A percentile compares a stretch with the other conserved stretches of the same genome.
phyloP scores from a whole-genome alignment of 2,113 vertebrate genomes.

The Aramus guarauna region DNA sequence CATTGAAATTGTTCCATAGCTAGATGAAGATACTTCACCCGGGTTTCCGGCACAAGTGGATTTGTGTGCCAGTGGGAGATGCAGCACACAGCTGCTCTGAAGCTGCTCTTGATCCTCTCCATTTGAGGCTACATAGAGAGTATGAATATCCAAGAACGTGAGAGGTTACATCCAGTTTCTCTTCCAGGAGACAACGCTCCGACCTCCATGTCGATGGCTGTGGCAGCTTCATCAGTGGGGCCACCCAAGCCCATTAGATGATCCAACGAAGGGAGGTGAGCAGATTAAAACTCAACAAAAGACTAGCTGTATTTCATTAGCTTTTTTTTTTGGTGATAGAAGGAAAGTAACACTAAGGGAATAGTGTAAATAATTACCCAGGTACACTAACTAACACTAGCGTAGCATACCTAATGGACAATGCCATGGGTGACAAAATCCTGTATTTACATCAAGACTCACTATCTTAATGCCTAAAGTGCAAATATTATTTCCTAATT shows the following conservation, averaged over 20 bases:
- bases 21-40: neutral
- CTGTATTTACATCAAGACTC: neutral
- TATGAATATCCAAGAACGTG: neutral
- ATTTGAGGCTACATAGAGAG: neutral
- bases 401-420: neutral
- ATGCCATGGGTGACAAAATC: neutral
- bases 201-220: neutral
- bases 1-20: neutral
- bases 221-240: neutral
- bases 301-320: neutral
- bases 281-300: neutral
- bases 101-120: neutral
- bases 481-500: neutral
- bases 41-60: neutral
- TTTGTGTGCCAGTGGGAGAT: neutral
- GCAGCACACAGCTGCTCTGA: neutral
- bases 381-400: neutral
- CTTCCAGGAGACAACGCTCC: neutral
- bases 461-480: neutral
- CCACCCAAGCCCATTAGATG: fast-evolving
- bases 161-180: neutral
- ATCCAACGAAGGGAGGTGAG: neutral
- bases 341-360: neutral
- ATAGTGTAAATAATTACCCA: neutral
- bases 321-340: neutral